Percentiles rank a stretch among this genome's conserved stretches.
These are phyloP conservation scores for Leptonema lineaticorne DNA, from an alignment of 1,140 invertebrate species.

Conservation along the genomic window DNA sequence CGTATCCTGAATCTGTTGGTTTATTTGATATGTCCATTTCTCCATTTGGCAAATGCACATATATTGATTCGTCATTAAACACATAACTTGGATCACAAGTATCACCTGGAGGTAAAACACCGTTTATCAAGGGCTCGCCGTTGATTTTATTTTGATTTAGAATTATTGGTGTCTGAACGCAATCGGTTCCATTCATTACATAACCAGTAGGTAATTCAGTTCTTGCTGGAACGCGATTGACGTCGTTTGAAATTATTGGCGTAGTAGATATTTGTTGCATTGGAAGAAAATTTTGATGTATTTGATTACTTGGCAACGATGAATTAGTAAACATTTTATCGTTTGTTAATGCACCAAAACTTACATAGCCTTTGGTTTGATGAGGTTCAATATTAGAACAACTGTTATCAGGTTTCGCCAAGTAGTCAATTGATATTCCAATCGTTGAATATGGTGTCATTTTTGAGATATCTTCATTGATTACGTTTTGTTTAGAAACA, in stretches of 20 bases:
- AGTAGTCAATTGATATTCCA: not conserved
- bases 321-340: not conserved
- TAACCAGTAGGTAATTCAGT: not conserved
- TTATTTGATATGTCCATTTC: slow-evolving; percentile 13
- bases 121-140: not conserved
- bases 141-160: not conserved
- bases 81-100: not conserved
- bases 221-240: not conserved
- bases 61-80: slow-evolving; percentile 1
- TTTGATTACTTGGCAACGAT: not conserved
- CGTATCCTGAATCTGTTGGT: not conserved
- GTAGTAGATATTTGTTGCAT: not conserved
- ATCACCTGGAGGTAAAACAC: not conserved
- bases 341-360: slow-evolving; percentile 5
- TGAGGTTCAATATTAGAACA: not conserved
- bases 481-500: slow-evolving; percentile 1
- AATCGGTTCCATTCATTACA: not conserved
- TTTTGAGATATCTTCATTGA: slow-evolving; percentile 6
- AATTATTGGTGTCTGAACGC: not conserved
- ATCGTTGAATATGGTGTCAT: slow-evolving; percentile 29
- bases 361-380: slow-evolving; percentile 27
- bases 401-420: not conserved
- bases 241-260: not conserved
- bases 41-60: not conserved
- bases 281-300: not conserved